These are phyloP conservation scores for Alectura lathami DNA, from an alignment of 2,113 vertebrate species.

Conservation along the genomic window DNA sequence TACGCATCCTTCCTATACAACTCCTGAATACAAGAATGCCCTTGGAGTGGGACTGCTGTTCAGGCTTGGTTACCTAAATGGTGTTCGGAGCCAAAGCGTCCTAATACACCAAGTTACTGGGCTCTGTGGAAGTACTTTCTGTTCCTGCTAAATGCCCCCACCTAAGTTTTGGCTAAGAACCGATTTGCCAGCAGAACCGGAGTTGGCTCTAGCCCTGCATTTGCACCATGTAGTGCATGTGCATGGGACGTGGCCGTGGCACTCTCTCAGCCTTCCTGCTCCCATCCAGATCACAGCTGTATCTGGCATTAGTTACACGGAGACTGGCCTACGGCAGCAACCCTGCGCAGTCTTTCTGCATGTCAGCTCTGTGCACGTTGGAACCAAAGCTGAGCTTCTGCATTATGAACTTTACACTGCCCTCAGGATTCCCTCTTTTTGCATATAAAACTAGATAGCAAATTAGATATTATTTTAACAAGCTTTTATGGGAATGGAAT, in stretches of 20 bases:
- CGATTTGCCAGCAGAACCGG: background rate
- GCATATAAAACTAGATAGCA: background rate
- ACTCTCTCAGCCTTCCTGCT: background rate
- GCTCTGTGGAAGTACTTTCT: background rate
- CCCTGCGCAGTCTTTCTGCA: background rate
- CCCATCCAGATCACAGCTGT: background rate
- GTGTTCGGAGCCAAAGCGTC: background rate
- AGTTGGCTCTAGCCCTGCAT: background rate
- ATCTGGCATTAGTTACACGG: background rate
- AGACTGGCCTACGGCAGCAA: background rate
- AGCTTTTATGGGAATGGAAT: background rate
- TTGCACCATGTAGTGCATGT: accelerated
- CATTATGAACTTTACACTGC: background rate
- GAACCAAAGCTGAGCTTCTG: background rate
- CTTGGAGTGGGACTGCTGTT: background rate
- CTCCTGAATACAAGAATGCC: background rate
- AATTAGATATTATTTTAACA: background rate
- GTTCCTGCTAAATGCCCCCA: background rate
- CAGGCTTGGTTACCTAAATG: background rate
- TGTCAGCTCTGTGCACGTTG: background rate
- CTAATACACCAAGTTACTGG: background rate
- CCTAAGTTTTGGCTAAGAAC: background rate
- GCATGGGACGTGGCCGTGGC: accelerated
- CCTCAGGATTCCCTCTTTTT: background rate
- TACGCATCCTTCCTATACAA: background rate